These are phyloP conservation scores for Reticulitermes lucifugus DNA, from an alignment of 2,888 invertebrate genomes.

Conservation along the genomic window DNA sequence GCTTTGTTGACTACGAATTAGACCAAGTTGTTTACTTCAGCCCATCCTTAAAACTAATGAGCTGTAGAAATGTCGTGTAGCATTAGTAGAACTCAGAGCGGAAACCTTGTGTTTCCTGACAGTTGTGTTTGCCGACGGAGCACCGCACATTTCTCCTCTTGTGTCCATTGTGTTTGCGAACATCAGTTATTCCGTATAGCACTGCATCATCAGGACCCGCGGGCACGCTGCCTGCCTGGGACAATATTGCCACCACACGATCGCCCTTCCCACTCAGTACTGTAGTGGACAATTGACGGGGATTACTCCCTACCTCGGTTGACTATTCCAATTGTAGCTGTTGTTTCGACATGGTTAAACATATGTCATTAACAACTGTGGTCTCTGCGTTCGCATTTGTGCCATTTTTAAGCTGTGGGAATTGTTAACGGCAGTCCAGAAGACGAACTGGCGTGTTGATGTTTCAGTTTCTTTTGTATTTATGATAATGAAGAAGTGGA, in stretches of 20 bases:
- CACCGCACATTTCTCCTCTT: neutral
- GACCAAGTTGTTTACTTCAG: no score
- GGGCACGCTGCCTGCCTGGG: slow-evolving; percentile 18
- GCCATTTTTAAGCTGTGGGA: no score
- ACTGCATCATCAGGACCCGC: slow-evolving; percentile 18
- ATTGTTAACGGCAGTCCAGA: no score
- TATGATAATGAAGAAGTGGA: no score
- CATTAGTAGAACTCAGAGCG: no score
- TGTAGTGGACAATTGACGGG: slow-evolving; percentile 39
- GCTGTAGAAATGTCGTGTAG: no score
- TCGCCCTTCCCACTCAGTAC: neutral
- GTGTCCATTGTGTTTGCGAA: slow-evolving; percentile 27
- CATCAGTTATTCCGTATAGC: slow-evolving; percentile 40
- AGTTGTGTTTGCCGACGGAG: neutral
- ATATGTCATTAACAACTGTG: slow-evolving; percentile 35
- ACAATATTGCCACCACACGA: slow-evolving; percentile 21
- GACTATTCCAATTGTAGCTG: slow-evolving; percentile 40
- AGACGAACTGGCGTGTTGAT: no score
- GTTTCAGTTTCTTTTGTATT: no score
- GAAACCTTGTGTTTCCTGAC: neutral
- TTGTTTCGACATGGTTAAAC: slow-evolving; percentile 36
- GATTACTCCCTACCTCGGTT: slow-evolving; percentile 41
- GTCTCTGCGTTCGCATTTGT: neutral
- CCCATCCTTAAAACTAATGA: no score
- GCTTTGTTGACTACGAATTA: no score